Percentiles rank a stretch among this genome's conserved stretches.
Conservation (phyloP, 2,113 vertebrate species). For the Penelope pileata region DNA sequence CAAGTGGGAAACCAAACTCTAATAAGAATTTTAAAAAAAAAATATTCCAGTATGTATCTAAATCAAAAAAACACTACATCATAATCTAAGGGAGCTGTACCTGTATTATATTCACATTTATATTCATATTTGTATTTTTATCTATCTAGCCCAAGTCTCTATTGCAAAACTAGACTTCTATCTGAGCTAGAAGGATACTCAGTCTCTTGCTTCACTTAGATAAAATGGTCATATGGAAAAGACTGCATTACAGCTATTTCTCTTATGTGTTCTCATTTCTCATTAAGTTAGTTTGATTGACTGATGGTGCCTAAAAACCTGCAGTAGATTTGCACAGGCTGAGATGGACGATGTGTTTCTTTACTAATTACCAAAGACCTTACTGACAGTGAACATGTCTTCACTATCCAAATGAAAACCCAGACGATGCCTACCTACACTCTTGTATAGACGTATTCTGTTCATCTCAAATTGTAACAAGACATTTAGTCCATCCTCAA, state of each 20-base stretch:
- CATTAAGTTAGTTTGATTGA: background rate
- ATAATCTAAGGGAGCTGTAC: background rate
- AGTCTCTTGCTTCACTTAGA: background rate
- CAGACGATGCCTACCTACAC: background rate
- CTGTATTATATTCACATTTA: background rate
- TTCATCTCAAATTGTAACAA: background rate
- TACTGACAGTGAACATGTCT: background rate
- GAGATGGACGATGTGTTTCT: background rate
- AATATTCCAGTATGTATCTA: background rate
- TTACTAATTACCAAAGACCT: background rate
- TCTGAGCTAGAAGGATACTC: background rate
- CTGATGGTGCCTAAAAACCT: background rate
- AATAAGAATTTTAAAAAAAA: background rate
- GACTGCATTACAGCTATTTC: background rate
- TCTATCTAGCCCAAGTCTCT: background rate
- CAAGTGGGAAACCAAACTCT: background rate
- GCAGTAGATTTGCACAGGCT: background rate
- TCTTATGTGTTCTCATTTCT: background rate
- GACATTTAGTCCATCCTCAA: background rate
- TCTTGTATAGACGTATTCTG: background rate
- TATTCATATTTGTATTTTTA: background rate
- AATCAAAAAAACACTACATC: background rate
- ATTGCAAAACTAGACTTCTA: fast-evolving
- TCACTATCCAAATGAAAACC: background rate
- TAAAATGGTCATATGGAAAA: background rate